Base-by-base conservation (phyloP, 2,888 invertebrate species). In the Anticlea derivata region DNA sequence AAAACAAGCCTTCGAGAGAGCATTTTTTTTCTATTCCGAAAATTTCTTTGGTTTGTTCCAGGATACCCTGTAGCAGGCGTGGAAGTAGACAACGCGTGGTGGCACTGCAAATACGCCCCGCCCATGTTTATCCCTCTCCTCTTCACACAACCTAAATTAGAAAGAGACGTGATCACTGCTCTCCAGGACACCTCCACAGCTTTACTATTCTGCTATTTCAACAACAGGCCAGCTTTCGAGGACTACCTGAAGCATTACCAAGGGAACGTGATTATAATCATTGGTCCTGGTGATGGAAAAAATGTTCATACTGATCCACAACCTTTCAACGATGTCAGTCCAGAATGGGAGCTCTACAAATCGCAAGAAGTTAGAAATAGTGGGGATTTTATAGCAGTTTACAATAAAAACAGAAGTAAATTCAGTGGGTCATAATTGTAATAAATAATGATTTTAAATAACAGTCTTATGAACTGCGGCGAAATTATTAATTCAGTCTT, bases 61-160 rank as follows among this genome's bases (percentile, higher is more conserved):
- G 94, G 91, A 47, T 68, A 93, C n/a, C 80, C 91, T 6, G 92
- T 95, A 0, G 79, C 90, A 45, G 96, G 96, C 3, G 80, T 95
- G 27, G 96, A 97, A 89, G 88, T 95, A n/a, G 96, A 96, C 76
- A 89, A 92, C 37, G 92, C 92, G 0, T 97, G 96, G 96, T 97
- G 96, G 96, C 88, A 83, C 33, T 94, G 95, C 70, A 93, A 91
- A 77, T 95, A 96, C 78, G 93, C 95, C 1, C 93, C 94, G 11
- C 94, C 94, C 1, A 90, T 92, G 45, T 96, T 96, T 70, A 93
- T 95, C 53, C 90, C 93, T 1, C 86, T 95, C 22, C 89, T 92
- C 53, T 93, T 93, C 68, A 91, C 92, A 0, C 75, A 89, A 1
- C 73, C 80, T 4, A 58, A 63, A 10, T 65, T 89, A 61, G 75